Percentiles rank a stretch among this genome's conserved stretches.
These are phyloP conservation scores for Homalodisca vitripennis DNA, from an alignment of 1,140 invertebrate genomes.

Conservation along the genomic window DNA sequence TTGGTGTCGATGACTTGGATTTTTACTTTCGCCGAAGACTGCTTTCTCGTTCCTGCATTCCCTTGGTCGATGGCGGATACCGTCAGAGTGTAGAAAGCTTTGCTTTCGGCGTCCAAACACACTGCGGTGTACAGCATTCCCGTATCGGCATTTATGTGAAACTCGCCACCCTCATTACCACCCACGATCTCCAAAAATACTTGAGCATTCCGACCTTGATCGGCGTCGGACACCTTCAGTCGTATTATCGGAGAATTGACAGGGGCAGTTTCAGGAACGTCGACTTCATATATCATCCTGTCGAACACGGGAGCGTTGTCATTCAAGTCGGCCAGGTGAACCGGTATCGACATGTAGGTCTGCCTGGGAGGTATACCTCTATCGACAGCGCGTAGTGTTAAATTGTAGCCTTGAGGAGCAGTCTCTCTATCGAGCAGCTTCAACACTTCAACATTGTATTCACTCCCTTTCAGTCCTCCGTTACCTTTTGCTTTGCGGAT, in stretches of 20 bases:
- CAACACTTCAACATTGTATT: constrained; percentile 76
- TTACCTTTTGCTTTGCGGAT: constrained; percentile 56
- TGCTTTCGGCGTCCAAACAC: constrained; percentile 82
- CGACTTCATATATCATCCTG: constrained; percentile 82
- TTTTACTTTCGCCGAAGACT: constrained; percentile 87
- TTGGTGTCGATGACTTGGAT: constrained; percentile 85
- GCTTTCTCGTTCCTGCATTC: constrained; percentile 76
- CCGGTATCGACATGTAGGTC: constrained; percentile 72
- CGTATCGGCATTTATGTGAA: constrained; percentile 81
- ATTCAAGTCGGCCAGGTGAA: constrained; percentile 76
- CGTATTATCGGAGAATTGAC: constrained; percentile 83
- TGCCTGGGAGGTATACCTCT: constrained; percentile 73
- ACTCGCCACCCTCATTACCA: constrained; percentile 88
- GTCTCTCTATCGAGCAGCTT: constrained; percentile 73
- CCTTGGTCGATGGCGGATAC: constrained; percentile 89
- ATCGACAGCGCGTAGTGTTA: constrained; percentile 83
- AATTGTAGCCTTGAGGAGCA: constrained; percentile 76
- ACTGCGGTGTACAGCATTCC: constrained; percentile 87
- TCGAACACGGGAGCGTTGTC: constrained; percentile 88
- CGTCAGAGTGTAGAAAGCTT: constrained; percentile 86
- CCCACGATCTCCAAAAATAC: constrained; percentile 88
- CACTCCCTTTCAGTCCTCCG: constrained; percentile 52
- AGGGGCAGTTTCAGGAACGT: constrained; percentile 84
- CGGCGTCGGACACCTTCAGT: constrained; percentile 82
- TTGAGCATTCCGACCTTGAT: constrained; percentile 77